Evolutionary conservation across 2,113 vertebrate genomes (phyloP).

Genomic region (Caranx melampygus): DNA sequence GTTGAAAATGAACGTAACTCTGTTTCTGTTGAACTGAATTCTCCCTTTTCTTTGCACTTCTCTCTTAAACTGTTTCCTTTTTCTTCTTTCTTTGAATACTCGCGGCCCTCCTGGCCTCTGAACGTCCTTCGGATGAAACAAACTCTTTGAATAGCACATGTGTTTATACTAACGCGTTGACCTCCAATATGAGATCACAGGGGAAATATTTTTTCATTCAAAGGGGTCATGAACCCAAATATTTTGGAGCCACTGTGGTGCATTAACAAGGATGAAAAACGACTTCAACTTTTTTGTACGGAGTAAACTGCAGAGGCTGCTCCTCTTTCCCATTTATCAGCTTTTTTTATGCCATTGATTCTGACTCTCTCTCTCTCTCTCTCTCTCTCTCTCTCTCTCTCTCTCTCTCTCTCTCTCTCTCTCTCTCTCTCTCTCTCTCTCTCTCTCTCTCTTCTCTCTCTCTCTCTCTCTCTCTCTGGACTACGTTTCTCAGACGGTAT

Average conservation of each 20-base stretch:
- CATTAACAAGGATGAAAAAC: slow-evolving; percentile 19
- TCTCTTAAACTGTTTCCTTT: background rate
- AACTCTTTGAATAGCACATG: background rate
- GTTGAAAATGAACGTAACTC: background rate
- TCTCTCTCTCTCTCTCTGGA: background rate
- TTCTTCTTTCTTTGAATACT: background rate
- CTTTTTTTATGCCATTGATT: background rate
- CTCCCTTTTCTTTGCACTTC: background rate
- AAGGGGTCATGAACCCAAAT: background rate
- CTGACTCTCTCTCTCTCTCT: background rate
- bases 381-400: no score
- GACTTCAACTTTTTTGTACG: background rate
- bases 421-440: no score
- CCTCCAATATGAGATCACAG: background rate
- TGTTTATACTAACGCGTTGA: background rate
- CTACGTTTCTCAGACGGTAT: slow-evolving; percentile 13
- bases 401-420: no score
- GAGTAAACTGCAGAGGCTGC: background rate
- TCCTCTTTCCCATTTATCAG: background rate
- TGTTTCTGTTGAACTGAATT: background rate
- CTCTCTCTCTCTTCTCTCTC: no score
- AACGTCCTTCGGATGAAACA: slow-evolving; percentile 5
- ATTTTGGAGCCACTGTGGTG: background rate
- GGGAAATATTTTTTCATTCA: background rate
- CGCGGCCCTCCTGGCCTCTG: background rate